Percentiles rank a stretch among this genome's conserved stretches.
phyloP scores from a whole-genome alignment of 2,797 vertebrate species.

The Lepilemur ruficaudatus region DNA sequence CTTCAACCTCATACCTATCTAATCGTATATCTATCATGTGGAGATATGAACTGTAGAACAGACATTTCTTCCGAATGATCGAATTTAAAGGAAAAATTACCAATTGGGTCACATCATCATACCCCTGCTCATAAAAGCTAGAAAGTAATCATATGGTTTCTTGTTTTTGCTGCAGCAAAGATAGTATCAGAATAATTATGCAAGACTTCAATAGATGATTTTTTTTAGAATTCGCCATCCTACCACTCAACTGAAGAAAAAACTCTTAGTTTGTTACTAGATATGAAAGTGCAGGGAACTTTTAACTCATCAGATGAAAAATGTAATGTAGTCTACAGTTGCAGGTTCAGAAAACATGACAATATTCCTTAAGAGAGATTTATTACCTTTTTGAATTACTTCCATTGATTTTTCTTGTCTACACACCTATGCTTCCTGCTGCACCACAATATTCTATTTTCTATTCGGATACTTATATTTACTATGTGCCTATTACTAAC shows the following conservation, averaged over 20 bases:
- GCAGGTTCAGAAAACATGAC: constrained; percentile 62
- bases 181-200: background rate
- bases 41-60: background rate
- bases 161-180: background rate
- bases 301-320: constrained; percentile 51
- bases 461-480: constrained; percentile 64
- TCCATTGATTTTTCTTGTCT: constrained; percentile 63
- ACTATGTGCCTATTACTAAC: constrained; percentile 60
- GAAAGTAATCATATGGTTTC: background rate
- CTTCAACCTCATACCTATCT: background rate
- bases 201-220: background rate
- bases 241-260: constrained; percentile 23
- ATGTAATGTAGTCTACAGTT: constrained; percentile 17
- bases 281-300: constrained; percentile 36
- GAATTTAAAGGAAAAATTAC: background rate
- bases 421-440: constrained; percentile 46
- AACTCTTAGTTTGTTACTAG: background rate
- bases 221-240: background rate
- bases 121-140: background rate
- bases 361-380: constrained; percentile 65
- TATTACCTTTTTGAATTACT: constrained; percentile 59
- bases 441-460: constrained; percentile 61
- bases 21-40: background rate
- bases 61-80: background rate
- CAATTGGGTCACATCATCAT: background rate